phyloP scores from a whole-genome alignment of 2,888 invertebrate genomes.

The Theretra japonica region DNA sequence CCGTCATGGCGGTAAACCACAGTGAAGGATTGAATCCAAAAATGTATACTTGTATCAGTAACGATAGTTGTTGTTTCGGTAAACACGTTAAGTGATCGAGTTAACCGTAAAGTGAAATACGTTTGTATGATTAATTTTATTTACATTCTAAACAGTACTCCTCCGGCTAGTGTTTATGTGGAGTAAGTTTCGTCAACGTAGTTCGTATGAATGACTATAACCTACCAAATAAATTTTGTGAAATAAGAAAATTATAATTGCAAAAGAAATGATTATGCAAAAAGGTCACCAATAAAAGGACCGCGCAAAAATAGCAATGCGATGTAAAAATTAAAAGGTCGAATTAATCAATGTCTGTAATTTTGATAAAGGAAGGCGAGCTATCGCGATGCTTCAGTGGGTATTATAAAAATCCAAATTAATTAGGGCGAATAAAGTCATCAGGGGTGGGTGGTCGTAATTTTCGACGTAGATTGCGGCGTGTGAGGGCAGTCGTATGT shows the following conservation, averaged over 20 bases:
- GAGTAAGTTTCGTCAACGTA: too few relatives aligned
- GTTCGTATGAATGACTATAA: too few relatives aligned
- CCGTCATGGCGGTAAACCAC: slow-evolving; percentile 54
- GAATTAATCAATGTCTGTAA: slow-evolving; percentile 47
- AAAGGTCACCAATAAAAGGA: slow-evolving; percentile 43
- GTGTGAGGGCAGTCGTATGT: slow-evolving; percentile 68
- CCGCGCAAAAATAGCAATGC: slow-evolving; percentile 40
- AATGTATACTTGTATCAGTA: not conserved
- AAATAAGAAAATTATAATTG: slow-evolving; percentile 18
- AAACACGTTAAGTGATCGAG: slow-evolving; percentile 26
- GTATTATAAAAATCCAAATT: slow-evolving; percentile 61
- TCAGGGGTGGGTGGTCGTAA: slow-evolving; percentile 60
- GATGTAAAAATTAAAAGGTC: slow-evolving; percentile 44
- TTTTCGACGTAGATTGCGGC: slow-evolving; percentile 64
- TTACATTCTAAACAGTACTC: too few relatives aligned
- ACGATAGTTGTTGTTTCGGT: not conserved
- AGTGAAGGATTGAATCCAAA: slow-evolving; percentile 44
- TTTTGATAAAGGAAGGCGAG: slow-evolving; percentile 41
- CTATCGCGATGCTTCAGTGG: slow-evolving; percentile 46
- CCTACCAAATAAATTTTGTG: not conserved
- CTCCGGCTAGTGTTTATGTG: not conserved
- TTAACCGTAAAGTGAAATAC: slow-evolving; percentile 1
- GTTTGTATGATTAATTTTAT: not conserved
- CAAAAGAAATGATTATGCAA: slow-evolving; percentile 29
- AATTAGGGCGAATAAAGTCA: slow-evolving; percentile 64